phyloP scores from a whole-genome alignment of 1,140 invertebrate species.

The Choristoneura fumiferana region DNA sequence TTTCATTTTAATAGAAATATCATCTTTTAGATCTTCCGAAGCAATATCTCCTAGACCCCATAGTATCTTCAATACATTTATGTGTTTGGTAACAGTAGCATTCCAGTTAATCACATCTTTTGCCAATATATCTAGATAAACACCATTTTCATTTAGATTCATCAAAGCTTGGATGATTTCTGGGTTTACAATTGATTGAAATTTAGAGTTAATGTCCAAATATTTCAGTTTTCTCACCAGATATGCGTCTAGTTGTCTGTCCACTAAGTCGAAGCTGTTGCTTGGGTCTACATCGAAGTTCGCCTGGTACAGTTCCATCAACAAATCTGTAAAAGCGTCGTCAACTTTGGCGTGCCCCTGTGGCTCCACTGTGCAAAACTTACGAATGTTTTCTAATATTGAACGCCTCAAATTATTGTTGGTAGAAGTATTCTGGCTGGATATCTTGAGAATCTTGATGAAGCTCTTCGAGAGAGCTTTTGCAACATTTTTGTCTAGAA shows the following conservation, averaged over 20 bases:
- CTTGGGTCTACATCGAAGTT: constrained; percentile 20
- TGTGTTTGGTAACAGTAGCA: constrained; percentile 29
- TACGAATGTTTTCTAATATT: constrained; percentile 51
- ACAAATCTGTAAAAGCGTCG: constrained; percentile 40
- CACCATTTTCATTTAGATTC: constrained; percentile 48
- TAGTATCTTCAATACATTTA: constrained; percentile 35
- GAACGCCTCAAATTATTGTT: constrained; percentile 43
- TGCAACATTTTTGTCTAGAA: constrained; percentile 54
- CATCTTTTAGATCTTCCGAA: constrained; percentile 26
- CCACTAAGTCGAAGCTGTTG: constrained; percentile 8
- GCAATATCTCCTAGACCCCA: constrained; percentile 30
- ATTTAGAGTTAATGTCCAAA: constrained; percentile 32
- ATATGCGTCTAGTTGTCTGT: constrained; percentile 49
- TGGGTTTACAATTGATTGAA: constrained; percentile 37
- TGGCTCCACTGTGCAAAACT: constrained; percentile 46
- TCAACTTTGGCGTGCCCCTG: constrained; percentile 44
- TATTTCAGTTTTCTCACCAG: constrained; percentile 45
- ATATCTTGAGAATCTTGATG: constrained; percentile 48
- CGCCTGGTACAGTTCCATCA: constrained; percentile 39
- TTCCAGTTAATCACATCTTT: constrained; percentile 53
- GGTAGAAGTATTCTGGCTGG: constrained; percentile 34
- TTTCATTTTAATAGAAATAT: constrained; percentile 56
- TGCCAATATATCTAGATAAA: constrained; percentile 31
- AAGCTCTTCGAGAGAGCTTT: constrained; percentile 53
- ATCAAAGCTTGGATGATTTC: constrained; percentile 57